Evolutionary conservation across 2,888 invertebrate species (phyloP), one percentile per base, ranked within the genome.

Genomic region (Thera obeliscata): DNA sequence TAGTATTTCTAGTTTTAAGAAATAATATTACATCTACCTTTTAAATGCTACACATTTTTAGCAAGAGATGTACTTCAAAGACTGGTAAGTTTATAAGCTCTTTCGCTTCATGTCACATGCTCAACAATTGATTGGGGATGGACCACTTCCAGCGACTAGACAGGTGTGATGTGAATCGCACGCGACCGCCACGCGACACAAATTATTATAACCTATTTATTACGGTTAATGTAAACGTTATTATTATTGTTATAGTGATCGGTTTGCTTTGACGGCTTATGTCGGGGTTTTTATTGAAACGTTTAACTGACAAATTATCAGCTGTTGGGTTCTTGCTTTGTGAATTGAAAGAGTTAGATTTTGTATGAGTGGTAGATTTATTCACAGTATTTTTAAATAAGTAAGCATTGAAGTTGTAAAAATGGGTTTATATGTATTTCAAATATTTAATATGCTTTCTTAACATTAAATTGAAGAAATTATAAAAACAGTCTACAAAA

Each of bases 181-280:
- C 86, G 80, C 83, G 88, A 69, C 81, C 11, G 82, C 70, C 91
- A 90, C 90, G 87, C 85, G 90, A 41, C 83, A 2, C 62, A 73
- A 60, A 84, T 88, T 85, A 84, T 65, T 67, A 4, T 41, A 43
- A 46, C 38, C 38, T 68, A 61, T 69, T 49, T 69, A 56, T 50
- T 56, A 38, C 49, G n/a, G 48, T 36, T 63, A 66, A 66, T 58
- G 36, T 62, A 9, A 48, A 36, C 69, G 36, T 63, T 76, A 70
- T 71, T 36, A 8, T 4, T 61, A 43, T 54, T 67, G 38, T 46
- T 12, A 57, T 22, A 43, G 56, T n/a, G 50, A 33, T 62, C 11
- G 36, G 43, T 69, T 58, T 64, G 56, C 66, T 64, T 52, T 64
- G 33, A 67, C 49, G 33, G 33, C 9, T 41, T 46, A 33, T 56